phyloP scores from a whole-genome alignment of 2,888 invertebrate species.

The Drosophila macrospina region DNA sequence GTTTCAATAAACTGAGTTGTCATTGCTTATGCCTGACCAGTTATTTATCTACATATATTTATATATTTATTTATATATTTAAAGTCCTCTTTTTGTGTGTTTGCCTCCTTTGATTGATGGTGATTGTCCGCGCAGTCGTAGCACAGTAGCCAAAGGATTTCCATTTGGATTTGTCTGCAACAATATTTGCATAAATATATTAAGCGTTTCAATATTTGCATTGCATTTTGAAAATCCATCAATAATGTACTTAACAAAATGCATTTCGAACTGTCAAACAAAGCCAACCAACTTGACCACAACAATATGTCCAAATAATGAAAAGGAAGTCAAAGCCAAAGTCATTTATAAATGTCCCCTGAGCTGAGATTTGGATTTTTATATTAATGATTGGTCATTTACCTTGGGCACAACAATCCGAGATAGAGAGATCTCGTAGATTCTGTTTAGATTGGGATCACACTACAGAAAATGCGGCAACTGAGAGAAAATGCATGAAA shows the following conservation, averaged over 20 bases:
- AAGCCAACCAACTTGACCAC: constrained; percentile 58
- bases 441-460: constrained; percentile 45
- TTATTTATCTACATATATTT: constrained; percentile 22
- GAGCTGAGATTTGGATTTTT: constrained; percentile 42
- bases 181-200: constrained; percentile 70
- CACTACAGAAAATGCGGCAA: constrained; percentile 10
- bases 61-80: constrained; percentile 59
- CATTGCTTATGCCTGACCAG: constrained; percentile 43
- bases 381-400: constrained; percentile 77
- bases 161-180: constrained; percentile 35
- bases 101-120: constrained; percentile 62
- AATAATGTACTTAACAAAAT: constrained; percentile 50
- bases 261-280: constrained; percentile 43
- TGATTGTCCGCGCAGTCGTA: constrained; percentile 53
- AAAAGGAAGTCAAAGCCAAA: constrained; percentile 41
- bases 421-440: constrained; percentile 16
- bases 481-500: not conserved
- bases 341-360: constrained; percentile 76
- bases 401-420: constrained; percentile 32
- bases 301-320: constrained; percentile 65
- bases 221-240: constrained; percentile 54
- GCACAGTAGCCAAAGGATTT: constrained; percentile 73
- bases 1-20: constrained; percentile 74
- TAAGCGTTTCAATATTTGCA: constrained; percentile 49
- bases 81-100: too few relatives aligned